Percentiles rank a stretch among this genome's conserved stretches.
Evolutionary conservation across 2,888 invertebrate genomes (phyloP).

Genomic region (Abrostola triplasia): DNA sequence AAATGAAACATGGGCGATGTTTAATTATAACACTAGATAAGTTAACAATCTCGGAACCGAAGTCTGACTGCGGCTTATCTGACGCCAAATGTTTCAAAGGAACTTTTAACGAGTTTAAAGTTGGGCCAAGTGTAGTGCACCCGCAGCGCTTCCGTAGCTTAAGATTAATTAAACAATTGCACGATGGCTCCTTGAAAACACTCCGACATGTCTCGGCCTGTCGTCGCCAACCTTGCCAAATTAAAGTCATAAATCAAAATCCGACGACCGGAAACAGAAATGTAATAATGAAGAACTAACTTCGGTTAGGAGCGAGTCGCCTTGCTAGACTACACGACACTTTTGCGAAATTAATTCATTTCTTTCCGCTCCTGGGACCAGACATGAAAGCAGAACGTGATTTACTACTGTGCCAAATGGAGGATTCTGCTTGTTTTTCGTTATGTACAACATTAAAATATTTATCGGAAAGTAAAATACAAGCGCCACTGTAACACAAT

Average conservation of each 20-base stretch:
- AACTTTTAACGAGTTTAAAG: slow-evolving; percentile 89
- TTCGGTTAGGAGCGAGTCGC: slow-evolving; percentile 63
- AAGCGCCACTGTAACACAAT: slow-evolving; percentile 45
- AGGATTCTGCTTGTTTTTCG: slow-evolving; percentile 17
- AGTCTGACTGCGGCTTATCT: slow-evolving; percentile 87
- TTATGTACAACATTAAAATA: slow-evolving; percentile 36
- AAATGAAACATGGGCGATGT: slow-evolving; percentile 72
- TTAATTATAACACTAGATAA: slow-evolving; percentile 86
- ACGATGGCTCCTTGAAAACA: slow-evolving; percentile 87
- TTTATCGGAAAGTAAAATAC: slow-evolving; percentile 50
- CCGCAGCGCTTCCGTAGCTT: slow-evolving; percentile 81
- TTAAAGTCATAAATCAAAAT: slow-evolving; percentile 88
- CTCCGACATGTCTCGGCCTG: slow-evolving; percentile 88
- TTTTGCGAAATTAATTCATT: slow-evolving; percentile 70
- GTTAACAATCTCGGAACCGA: slow-evolving; percentile 85
- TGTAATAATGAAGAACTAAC: slow-evolving; percentile 83
- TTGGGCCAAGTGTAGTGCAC: slow-evolving; percentile 86
- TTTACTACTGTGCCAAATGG: slow-evolving; percentile 39
- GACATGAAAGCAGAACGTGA: slow-evolving; percentile 43
- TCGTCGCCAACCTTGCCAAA: slow-evolving; percentile 87
- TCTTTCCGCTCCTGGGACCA: slow-evolving; percentile 60
- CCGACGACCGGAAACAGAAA: slow-evolving; percentile 83
- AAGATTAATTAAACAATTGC: slow-evolving; percentile 89
- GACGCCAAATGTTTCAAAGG: slow-evolving; percentile 88
- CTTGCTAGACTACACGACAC: slow-evolving; percentile 66